Evolutionary conservation across 2,113 vertebrate genomes (phyloP), one percentile per base, ranked within the genome.

Genomic region (Pogonocichla stellata): DNA sequence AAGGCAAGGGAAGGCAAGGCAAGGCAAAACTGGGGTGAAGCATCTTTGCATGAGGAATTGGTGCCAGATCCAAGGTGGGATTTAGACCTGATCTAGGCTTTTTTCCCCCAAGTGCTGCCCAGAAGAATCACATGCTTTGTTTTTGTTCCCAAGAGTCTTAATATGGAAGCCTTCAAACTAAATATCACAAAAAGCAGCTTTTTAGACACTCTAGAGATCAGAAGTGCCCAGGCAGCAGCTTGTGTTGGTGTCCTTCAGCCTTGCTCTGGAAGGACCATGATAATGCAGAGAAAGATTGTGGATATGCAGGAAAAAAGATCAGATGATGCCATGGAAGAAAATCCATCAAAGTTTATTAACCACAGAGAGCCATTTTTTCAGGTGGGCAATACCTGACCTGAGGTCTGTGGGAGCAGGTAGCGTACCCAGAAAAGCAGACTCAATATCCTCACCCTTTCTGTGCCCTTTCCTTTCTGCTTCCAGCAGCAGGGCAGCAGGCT

Each of bases 41-140:
- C 4, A 36, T 51, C 15, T 71, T 0, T 0, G 2, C 2, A 2
- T 58, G 24, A 81, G 69, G 28, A 84, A 20, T 6, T 56, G 17
- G 12, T 77, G 67, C 12, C 26, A 67, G 43, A 48, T 34, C 14
- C 22, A 72, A 73, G 47, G 28, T 5, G 4, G 3, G 6, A 8
- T 72, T 80, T 78, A 83, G 69, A 72, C 7, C n/a, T 45, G 14
- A 62, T 70, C 19, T 43, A 58, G 17, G 7, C 7, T 86, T 88
- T 10, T 72, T 65, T 36, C 58, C 10, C 14, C n/a, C 17, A 62
- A 19, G 48, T 36, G 28, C 42, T 94, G 20, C 31, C 20, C 65
- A 57, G 29, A 57, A n/a, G 45, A 50, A 54, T 38, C 50, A 50
- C 7, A 34, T 17, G 2, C 7, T 70, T 85, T 9, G 3, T 78